These are phyloP conservation scores for Dascyllus trimaculatus DNA, from an alignment of 2,113 vertebrate genomes.

Conservation along the genomic window DNA sequence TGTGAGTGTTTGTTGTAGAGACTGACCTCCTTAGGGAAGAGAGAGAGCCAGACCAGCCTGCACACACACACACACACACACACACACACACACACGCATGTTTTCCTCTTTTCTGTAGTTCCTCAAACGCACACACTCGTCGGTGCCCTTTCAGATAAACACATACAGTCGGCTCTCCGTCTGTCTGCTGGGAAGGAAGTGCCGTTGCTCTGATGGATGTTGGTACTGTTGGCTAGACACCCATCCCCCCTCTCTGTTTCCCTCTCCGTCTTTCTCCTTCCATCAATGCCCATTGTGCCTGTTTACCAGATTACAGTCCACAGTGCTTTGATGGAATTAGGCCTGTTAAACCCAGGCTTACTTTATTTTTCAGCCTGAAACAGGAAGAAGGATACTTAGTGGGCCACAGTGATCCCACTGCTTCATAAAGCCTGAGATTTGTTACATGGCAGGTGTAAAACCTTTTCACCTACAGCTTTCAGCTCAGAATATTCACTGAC, in stretches of 20 bases:
- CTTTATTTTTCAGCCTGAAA: slow-evolving; percentile 67
- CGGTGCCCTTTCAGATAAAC: slow-evolving; percentile 64
- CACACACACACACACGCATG: slow-evolving; percentile 19
- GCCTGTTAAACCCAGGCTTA: slow-evolving; percentile 75
- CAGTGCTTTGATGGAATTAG: slow-evolving; percentile 83
- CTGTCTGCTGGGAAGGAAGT: slow-evolving; percentile 79
- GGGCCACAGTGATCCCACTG: slow-evolving; percentile 48
- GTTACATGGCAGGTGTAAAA: slow-evolving; percentile 24
- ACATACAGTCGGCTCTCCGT: slow-evolving; percentile 68
- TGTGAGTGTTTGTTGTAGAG: slow-evolving; percentile 69
- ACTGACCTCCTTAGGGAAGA: slow-evolving; percentile 74
- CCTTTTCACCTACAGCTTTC: slow-evolving; percentile 7
- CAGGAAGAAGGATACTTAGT: slow-evolving; percentile 56
- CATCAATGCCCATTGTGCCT: slow-evolving; percentile 81
- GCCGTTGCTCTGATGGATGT: slow-evolving; percentile 70
- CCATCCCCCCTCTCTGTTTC: slow-evolving; percentile 48
- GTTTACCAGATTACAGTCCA: slow-evolving; percentile 82
- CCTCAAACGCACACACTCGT: slow-evolving; percentile 38
- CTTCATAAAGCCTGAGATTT: slow-evolving; percentile 13
- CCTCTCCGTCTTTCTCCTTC: slow-evolving; percentile 57
- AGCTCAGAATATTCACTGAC: background rate
- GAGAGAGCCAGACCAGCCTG: slow-evolving; percentile 36
- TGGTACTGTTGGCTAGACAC: slow-evolving; percentile 70
- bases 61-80: slow-evolving; percentile 32
- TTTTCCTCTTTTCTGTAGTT: background rate